Percentiles rank a stretch among this genome's conserved stretches.
Conservation (phyloP, 2,888 invertebrate genomes). For the Polyploca ridens region DNA sequence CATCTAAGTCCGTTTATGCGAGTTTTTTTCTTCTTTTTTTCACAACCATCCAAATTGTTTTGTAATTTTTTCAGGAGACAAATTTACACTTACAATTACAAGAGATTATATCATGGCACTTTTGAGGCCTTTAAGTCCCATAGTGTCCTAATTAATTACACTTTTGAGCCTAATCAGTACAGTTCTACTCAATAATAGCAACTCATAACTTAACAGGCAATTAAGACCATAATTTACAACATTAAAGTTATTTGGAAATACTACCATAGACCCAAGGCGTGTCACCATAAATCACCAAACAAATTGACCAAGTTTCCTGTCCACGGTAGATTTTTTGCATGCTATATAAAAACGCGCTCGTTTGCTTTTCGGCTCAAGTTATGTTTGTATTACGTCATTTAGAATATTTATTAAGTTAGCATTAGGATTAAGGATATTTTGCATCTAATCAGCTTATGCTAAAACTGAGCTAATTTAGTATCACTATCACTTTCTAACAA, state of each 20-base stretch:
- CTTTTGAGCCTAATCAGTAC: neutral
- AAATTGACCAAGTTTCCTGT: conserved; percentile 43
- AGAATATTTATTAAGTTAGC: neutral
- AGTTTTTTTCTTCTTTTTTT: too few relatives aligned
- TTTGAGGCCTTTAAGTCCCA: too few relatives aligned
- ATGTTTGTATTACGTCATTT: conserved; percentile 4
- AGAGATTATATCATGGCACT: too few relatives aligned
- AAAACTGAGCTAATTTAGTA: too few relatives aligned
- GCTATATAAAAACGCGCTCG: conserved; percentile 21
- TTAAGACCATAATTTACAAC: conserved; percentile 41
- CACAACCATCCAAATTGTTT: too few relatives aligned
- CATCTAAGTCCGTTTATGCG: too few relatives aligned
- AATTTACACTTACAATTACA: too few relatives aligned
- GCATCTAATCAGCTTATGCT: too few relatives aligned
- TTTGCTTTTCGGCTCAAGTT: conserved; percentile 17
- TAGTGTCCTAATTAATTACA: neutral
- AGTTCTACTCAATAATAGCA: too few relatives aligned
- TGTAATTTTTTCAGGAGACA: too few relatives aligned
- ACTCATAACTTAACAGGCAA: conserved; percentile 37
- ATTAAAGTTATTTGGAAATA: conserved; percentile 31
- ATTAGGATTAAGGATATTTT: neutral
- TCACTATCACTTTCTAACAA: too few relatives aligned
- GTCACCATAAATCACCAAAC: conserved; percentile 34
- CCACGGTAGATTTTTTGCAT: conserved; percentile 36
- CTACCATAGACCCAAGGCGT: conserved; percentile 26